These are phyloP conservation scores for Coelogynopora nodosa DNA, from an alignment of 2,888 invertebrate genomes.

Conservation along the genomic window DNA sequence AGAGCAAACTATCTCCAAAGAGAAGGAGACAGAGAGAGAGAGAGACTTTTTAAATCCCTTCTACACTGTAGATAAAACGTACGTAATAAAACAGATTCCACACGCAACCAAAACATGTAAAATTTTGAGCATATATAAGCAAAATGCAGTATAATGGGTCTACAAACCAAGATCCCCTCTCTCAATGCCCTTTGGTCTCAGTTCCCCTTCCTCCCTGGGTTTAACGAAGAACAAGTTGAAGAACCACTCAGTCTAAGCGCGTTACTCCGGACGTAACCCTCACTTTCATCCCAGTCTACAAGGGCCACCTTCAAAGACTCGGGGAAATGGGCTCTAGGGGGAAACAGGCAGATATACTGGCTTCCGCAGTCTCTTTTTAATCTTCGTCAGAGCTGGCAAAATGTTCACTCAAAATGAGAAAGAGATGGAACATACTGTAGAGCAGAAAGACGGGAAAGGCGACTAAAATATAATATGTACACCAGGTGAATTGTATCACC, in stretches of 20 bases:
- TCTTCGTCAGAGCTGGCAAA: neutral
- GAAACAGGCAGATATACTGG: neutral
- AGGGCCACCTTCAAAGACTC: neutral
- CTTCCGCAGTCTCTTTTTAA: neutral
- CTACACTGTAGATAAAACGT: too few relatives aligned
- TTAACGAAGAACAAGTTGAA: neutral
- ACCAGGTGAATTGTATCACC: neutral
- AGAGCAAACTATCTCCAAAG: neutral
- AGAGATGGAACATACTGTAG: neutral
- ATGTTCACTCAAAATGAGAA: neutral
- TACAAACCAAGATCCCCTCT: too few relatives aligned
- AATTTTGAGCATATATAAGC: too few relatives aligned
- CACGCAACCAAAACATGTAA: neutral
- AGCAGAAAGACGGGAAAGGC: neutral
- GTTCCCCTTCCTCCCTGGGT: neutral
- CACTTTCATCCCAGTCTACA: too few relatives aligned
- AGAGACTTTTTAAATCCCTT: too few relatives aligned
- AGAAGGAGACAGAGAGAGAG: neutral
- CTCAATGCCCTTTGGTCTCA: neutral
- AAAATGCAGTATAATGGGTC: too few relatives aligned
- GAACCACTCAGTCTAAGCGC: neutral
- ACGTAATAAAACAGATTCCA: too few relatives aligned
- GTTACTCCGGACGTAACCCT: neutral
- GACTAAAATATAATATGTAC: neutral
- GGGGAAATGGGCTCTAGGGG: neutral